Base-by-base conservation (phyloP, 2,888 invertebrate species). In the Pteria penguin region DNA sequence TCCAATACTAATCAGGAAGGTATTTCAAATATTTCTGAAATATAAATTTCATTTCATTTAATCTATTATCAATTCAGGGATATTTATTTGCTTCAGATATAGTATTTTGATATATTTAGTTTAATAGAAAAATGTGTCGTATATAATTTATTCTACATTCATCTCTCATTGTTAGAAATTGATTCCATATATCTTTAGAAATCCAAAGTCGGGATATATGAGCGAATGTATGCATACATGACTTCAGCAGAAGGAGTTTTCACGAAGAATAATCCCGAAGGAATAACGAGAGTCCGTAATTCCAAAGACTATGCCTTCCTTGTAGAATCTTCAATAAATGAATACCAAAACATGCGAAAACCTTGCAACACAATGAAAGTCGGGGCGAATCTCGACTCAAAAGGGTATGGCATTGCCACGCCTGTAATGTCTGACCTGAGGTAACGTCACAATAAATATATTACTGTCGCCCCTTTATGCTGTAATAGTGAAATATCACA, bases 211-310 rank as follows among this genome's bases (percentile, higher is more conserved):
- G 95, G 95, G 61, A 94, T 96, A 18, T 97, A 97, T 93, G 95
- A 96, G 89, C 95, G 96, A 92, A 98, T 98, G 97, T 97, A 97
- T 97, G 96, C 97, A 87, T 97, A 96, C 91, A 97, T 98, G 97
- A 88, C 87, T 24, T 96, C 96, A 89, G 95, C 96, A 4, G 86
- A 87, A 4, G 83, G 81, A 63, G 96, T 97, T 4, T 96, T 97
- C 90, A 96, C 96, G 14, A 93, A 94, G 77, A 95, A 95, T 1
- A 97, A 97, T 91, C 95, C 95, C 85, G 96, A 96, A 89, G 97
- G 97, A 8, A 96, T 97, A 71, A 93, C 94, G 76, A 93, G 95
- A 82, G 97, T 97, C 11, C 93, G 96, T 95, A 80, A 96, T 95
- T 86, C 86, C 1, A 89, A 88, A 54, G 89, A 89, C 76, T 94